phyloP scores from a whole-genome alignment of 1,140 invertebrate species.

The Drosophila paulistorum region DNA sequence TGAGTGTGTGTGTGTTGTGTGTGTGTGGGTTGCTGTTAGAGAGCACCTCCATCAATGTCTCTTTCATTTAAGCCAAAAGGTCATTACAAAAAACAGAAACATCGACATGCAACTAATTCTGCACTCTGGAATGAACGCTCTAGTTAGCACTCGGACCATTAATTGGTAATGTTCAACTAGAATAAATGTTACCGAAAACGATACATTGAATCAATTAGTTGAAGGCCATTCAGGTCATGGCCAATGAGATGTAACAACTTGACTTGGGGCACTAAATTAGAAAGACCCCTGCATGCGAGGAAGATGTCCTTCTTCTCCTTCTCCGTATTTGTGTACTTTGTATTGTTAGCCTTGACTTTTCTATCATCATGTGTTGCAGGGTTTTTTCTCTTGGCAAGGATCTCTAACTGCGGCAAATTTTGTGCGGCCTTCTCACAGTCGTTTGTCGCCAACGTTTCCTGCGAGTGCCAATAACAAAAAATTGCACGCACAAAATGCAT shows the following conservation, averaged over 20 bases:
- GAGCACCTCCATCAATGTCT: conserved; percentile 51
- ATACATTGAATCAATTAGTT: conserved; percentile 55
- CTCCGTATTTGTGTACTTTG: not conserved
- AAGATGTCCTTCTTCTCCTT: no score
- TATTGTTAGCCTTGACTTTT: conserved; percentile 39
- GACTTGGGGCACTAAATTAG: no score
- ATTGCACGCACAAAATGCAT: conserved; percentile 43
- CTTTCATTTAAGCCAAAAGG: conserved; percentile 60
- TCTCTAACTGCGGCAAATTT: conserved; percentile 43
- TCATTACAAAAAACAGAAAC: conserved; percentile 32
- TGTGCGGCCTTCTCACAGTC: conserved; percentile 20
- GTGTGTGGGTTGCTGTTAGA: conserved; percentile 43
- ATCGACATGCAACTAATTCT: not conserved
- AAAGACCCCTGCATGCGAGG: no score
- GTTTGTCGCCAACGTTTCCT: conserved; percentile 62
- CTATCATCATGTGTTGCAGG: conserved; percentile 19
- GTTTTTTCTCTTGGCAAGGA: conserved; percentile 54
- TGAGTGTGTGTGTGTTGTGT: conserved; percentile 18
- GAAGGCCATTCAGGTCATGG: conserved; percentile 30
- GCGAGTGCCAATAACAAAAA: conserved; percentile 58
- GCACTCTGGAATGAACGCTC: conserved; percentile 4
- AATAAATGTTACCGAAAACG: conserved; percentile 29
- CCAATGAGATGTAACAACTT: conserved; percentile 48
- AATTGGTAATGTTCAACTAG: conserved; percentile 48
- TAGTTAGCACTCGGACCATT: conserved; percentile 26